Conservation (phyloP, 1,140 invertebrate genomes). For the Sesamia nonagrioides region DNA sequence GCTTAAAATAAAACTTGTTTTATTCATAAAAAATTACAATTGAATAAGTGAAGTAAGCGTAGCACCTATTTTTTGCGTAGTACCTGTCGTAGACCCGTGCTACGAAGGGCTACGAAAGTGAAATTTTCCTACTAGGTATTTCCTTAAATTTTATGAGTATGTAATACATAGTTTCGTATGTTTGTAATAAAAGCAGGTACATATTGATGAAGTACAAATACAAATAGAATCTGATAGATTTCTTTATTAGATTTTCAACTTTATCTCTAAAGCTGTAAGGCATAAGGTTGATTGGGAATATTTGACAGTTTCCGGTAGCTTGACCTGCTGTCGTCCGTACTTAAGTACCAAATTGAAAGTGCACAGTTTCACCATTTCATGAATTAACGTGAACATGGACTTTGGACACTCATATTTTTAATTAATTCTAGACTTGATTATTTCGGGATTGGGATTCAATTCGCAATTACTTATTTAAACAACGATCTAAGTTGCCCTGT, state of each 20-base stretch:
- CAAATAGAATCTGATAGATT: too few relatives aligned
- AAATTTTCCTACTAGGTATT: neutral
- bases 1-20: neutral
- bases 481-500: neutral
- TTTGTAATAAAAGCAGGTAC: neutral
- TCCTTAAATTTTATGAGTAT: neutral
- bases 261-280: too few relatives aligned
- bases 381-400: neutral
- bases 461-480: neutral
- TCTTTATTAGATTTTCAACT: too few relatives aligned
- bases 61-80: constrained; percentile 16
- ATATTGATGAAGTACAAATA: too few relatives aligned
- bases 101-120: constrained; percentile 13
- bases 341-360: too few relatives aligned
- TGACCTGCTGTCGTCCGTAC: too few relatives aligned
- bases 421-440: neutral
- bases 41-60: neutral
- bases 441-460: neutral
- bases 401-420: neutral
- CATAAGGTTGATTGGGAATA: too few relatives aligned
- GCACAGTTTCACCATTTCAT: neutral
- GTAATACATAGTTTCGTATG: too few relatives aligned
- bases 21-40: neutral
- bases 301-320: too few relatives aligned
- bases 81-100: neutral